Base-by-base conservation (phyloP, 2,888 invertebrate genomes). In the Eristalis intricaria region DNA sequence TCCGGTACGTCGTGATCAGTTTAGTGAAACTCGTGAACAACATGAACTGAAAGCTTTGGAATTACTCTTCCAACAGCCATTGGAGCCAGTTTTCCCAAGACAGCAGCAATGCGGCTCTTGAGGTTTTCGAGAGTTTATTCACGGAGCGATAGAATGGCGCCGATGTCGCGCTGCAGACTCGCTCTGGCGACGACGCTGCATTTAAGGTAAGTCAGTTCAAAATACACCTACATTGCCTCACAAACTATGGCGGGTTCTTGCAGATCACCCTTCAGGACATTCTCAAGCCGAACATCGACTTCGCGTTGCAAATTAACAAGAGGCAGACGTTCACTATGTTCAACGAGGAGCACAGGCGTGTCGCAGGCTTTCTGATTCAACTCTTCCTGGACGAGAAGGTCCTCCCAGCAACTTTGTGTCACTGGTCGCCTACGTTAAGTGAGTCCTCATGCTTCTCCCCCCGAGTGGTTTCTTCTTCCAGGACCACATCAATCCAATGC, bases 401-500 rank as follows among this genome's bases (percentile, higher is more conserved):
- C 23, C 93, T 95, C n/a, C n/a, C 15, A 95, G 96, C 22, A 95
- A 96, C 38, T 95, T 97, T 74, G 92, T 96, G 29, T 95, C 97
- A 0, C 94, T 96, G n/a, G 95, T 96, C 64, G 95, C 95, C 10
- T 97, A 94, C 90, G 94, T 90, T 35, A 92, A 92, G 91, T 92
- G 60, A 89, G 89, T 88, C 29, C 8, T 23, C 2, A 2, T 38
- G 38, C 38, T 13, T 38, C 38, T 38, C 38, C 13, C 38, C 38
- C 13, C 38, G 13, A 13, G 13, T 2, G 13, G 11, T 60, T 79
- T 35, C 29, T 15, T 7, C 23, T 86, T 56, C 95, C 63, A 95
- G 81, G 96, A 96, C 89, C 95, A 96, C 56, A 93, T 97, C 11
- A 98, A 98, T 92, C 96, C 97, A 0, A 95, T 96, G 89, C 92